Evolutionary conservation across 2,113 vertebrate genomes (phyloP), one percentile per base, ranked within the genome.

Genomic region (Megaleporinus macrocephalus): DNA sequence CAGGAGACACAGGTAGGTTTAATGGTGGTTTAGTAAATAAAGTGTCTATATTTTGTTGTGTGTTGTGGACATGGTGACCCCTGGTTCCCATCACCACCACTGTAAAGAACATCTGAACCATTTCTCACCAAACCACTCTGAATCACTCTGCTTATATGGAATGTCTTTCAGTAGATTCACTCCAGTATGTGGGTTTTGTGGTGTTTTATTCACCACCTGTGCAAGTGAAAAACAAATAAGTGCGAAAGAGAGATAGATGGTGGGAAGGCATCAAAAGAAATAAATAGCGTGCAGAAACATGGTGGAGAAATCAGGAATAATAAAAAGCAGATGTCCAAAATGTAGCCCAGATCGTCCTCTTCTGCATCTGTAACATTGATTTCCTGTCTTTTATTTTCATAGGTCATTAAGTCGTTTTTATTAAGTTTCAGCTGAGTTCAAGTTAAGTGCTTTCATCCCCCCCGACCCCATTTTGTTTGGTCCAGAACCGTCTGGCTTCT

Each of bases 401-500:
- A 22, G n/a, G n/a, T 26, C 4, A 6, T 33, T 11, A 20, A 73
- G 11, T 5, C 6, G n/a, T 20, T 63, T 12, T 3, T 3, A 51
- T 27, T 7, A 30, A 16, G 0, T 20, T 33, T 51, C 15, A 66
- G 41, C 26, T 14, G 7, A 65, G 62, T 77, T 77, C 29, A 6
- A 20, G 26, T 76, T 65, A 47, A 6, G 36, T 9, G 18, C 0
- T 65, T 15, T 3, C 10, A 13, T 4, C 16, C 16, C 16, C 15
- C 18, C 51, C 16, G 3, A 5, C 13, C 16, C 63, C 9, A 13
- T 6, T 20, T 76, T 27, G 20, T 53, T 27, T 27, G 20, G 30
- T 69, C 57, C 41, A 27, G 44, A 24, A n/a, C 57, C 53, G 41
- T 84, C 86, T 89, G 14, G 49, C 49, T 51, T 20, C 91, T 91